phyloP scores from a whole-genome alignment of 2,797 vertebrate species.

The Enteromius fasciolatus region DNA sequence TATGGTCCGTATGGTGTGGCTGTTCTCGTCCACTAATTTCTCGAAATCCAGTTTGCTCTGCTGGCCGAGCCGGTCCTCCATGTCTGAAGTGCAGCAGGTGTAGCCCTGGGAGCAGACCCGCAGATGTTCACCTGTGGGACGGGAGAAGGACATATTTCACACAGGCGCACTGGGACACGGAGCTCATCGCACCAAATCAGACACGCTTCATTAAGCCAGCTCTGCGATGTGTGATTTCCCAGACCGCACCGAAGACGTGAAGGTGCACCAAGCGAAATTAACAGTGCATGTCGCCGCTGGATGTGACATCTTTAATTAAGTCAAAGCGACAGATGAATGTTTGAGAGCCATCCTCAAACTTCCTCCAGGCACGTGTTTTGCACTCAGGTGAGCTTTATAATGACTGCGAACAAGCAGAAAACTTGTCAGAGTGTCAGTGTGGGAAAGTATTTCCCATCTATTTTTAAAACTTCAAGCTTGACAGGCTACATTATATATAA shows the following conservation, averaged over 20 bases:
- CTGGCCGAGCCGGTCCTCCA: slow-evolving; percentile 93
- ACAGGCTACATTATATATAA: slow-evolving; percentile 2
- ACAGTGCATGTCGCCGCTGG: slow-evolving; percentile 22
- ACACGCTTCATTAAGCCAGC: slow-evolving; percentile 40
- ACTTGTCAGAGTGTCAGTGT: neutral
- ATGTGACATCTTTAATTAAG: slow-evolving; percentile 55
- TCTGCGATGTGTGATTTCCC: slow-evolving; percentile 33
- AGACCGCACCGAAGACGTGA: neutral
- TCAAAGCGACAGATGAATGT: slow-evolving; percentile 30
- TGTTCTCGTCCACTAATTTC: slow-evolving; percentile 88
- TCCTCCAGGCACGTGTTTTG: slow-evolving; percentile 19
- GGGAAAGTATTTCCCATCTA: neutral
- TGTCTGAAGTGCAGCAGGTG: slow-evolving; percentile 96
- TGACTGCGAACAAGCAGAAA: slow-evolving; percentile 5
- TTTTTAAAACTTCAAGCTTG: slow-evolving; percentile 16
- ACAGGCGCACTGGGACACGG: slow-evolving; percentile 3
- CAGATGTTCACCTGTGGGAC: slow-evolving; percentile 89
- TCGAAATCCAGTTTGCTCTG: slow-evolving; percentile 95
- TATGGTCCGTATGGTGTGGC: slow-evolving; percentile 85
- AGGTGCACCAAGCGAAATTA: slow-evolving; percentile 39
- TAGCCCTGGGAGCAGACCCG: slow-evolving; percentile 95
- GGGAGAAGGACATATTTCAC: slow-evolving; percentile 42
- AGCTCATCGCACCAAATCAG: slow-evolving; percentile 51
- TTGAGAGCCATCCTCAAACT: slow-evolving; percentile 33
- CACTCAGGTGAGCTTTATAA: slow-evolving; percentile 9